phyloP scores from a whole-genome alignment of 1,140 invertebrate genomes.

The Onthophagus taurus region DNA sequence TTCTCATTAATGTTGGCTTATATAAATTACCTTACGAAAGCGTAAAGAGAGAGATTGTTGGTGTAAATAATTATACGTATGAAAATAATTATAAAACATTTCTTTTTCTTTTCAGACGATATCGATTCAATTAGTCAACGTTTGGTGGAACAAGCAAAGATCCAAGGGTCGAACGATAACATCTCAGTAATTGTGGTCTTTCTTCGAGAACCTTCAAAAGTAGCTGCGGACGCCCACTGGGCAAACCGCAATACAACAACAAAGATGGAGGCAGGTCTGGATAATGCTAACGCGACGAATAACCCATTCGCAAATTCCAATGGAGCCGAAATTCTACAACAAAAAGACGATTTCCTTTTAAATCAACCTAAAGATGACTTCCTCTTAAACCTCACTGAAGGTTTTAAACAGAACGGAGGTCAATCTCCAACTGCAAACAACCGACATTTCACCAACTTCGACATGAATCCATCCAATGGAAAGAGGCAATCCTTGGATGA shows the following conservation, averaged over 20 bases:
- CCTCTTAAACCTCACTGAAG: conserved; percentile 27
- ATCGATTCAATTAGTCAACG: conserved; percentile 53
- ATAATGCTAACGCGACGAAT: conserved; percentile 31
- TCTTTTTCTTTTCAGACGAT: conserved; percentile 45
- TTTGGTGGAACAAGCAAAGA: conserved; percentile 64
- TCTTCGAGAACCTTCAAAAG: conserved; percentile 60
- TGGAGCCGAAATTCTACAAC: conserved; percentile 20
- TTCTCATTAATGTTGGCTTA: no score
- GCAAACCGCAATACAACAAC: conserved; percentile 25
- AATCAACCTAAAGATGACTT: no score
- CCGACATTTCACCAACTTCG: conserved; percentile 8
- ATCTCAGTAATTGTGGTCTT: conserved; percentile 83
- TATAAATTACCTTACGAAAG: no score
- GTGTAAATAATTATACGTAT: no score
- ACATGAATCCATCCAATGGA: conserved; percentile 27
- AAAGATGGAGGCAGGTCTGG: conserved; percentile 32
- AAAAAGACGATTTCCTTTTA: no score
- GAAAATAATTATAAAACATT: no score
- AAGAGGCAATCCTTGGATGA: conserved; percentile 27
- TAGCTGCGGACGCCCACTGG: conserved; percentile 42
- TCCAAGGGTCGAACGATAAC: conserved; percentile 71
- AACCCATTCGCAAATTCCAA: conserved; percentile 34
- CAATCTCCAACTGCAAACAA: conserved; percentile 5
- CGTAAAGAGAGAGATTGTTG: no score
- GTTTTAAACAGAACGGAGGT: conserved; percentile 26